These are phyloP conservation scores for Actenoides hombroni DNA, from an alignment of 2,113 vertebrate species.

Conservation along the genomic window DNA sequence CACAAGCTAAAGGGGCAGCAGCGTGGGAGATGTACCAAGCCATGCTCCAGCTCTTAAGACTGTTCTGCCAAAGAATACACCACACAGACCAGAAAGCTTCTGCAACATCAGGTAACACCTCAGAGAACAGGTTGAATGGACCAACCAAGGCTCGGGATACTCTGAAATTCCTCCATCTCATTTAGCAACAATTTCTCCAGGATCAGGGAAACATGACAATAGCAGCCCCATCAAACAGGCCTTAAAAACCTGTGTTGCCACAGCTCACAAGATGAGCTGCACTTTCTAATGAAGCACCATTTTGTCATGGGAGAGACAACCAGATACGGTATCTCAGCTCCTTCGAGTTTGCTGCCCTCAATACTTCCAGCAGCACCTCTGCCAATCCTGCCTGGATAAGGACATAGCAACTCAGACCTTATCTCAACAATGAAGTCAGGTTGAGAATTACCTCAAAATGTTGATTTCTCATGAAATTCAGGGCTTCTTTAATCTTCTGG, in stretches of 20 bases:
- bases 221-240: not conserved
- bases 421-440: not conserved
- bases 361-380: not conserved
- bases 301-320: not conserved
- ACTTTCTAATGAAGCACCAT: not conserved
- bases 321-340: not conserved
- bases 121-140: rapidly evolving
- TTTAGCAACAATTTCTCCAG: not conserved
- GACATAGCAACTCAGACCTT: not conserved
- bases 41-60: not conserved
- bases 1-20: not conserved
- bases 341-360: not conserved
- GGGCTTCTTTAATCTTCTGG: constrained; percentile 96
- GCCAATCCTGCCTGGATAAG: not conserved
- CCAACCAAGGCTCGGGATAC: not conserved
- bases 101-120: not conserved
- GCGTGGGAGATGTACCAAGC: not conserved
- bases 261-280: not conserved
- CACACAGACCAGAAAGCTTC: not conserved
- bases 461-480: constrained; percentile 98
- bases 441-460: constrained; percentile 88
- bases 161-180: not conserved
- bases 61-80: not conserved
- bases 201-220: rapidly evolving
- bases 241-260: not conserved